Percentiles rank a stretch among this genome's conserved stretches.
These are phyloP conservation scores for Parelbella ahira DNA, from an alignment of 2,888 invertebrate genomes.

Conservation along the genomic window DNA sequence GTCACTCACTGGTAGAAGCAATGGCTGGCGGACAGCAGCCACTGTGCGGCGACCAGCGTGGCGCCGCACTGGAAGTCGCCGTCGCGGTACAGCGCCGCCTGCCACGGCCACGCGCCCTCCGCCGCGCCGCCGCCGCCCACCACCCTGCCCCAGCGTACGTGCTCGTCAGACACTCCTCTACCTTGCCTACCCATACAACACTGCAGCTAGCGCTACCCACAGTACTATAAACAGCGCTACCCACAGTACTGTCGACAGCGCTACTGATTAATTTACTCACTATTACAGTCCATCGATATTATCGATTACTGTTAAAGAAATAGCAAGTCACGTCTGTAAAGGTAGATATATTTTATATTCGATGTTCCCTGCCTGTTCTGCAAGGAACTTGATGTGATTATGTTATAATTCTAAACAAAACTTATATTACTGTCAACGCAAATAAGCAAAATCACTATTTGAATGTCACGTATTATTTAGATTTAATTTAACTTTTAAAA, in stretches of 20 bases:
- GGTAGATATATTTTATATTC: no score
- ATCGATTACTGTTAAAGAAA: no score
- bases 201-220: conserved; percentile 28
- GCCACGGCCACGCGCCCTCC: conserved; percentile 92
- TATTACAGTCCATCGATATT: no score
- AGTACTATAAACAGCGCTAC: background rate
- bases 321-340: no score
- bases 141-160: conserved; percentile 83
- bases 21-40: conserved; percentile 90
- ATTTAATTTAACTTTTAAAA: no score
- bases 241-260: conserved; percentile 3
- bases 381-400: no score
- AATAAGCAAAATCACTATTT: no score
- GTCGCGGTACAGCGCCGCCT: conserved; percentile 91
- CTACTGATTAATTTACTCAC: no score
- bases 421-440: no score
- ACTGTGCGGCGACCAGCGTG: conserved; percentile 84
- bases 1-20: conserved; percentile 90
- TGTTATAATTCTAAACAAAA: no score
- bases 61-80: conserved; percentile 92
- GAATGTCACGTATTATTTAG: no score
- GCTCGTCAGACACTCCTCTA: conserved; percentile 53
- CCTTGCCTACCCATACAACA: conserved; percentile 70
- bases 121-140: conserved; percentile 89
- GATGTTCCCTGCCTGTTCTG: no score